Evolutionary conservation across 2,113 vertebrate species (phyloP).

Genomic region (Carassius auratus): DNA sequence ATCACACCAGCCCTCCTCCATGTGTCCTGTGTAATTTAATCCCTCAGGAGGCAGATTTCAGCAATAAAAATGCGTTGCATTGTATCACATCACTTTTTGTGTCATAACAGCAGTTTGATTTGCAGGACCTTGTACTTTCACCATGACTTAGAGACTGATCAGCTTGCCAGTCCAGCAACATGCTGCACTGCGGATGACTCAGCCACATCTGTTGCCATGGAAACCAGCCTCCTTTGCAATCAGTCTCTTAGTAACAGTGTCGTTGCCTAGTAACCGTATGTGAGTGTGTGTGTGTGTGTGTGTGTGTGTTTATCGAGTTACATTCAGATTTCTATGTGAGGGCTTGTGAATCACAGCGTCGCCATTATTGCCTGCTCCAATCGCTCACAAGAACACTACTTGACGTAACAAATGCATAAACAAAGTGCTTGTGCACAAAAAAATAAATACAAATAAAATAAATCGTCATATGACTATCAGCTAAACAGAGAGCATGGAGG

Average conservation of each 20-base stretch:
- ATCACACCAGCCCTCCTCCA: neutral
- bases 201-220: conserved; percentile 64
- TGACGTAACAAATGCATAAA: neutral
- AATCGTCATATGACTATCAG: neutral
- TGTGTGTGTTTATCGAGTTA: conserved; percentile 45
- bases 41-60: neutral
- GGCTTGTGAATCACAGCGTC: conserved; percentile 20
- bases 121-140: conserved; percentile 39
- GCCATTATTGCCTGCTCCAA: conserved; percentile 20
- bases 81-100: conserved; percentile 29
- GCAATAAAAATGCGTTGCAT: neutral
- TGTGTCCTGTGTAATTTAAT: conserved; percentile 20
- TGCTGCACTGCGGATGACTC: conserved; percentile 67
- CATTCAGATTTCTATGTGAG: conserved; percentile 47
- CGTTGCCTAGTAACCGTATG: conserved; percentile 64
- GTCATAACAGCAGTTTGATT: conserved; percentile 41
- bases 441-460: neutral
- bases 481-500: neutral
- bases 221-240: conserved; percentile 63
- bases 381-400: neutral
- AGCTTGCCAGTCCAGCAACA: conserved; percentile 46
- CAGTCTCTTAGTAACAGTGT: conserved; percentile 66
- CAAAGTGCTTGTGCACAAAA: neutral
- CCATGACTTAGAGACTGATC: conserved; percentile 53
- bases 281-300: conserved; percentile 30